A percentile compares a stretch with the other conserved stretches of the same genome.
These are phyloP conservation scores for Alexandromys oeconomus DNA, from an alignment of 2,797 vertebrate species.

Conservation along the genomic window DNA sequence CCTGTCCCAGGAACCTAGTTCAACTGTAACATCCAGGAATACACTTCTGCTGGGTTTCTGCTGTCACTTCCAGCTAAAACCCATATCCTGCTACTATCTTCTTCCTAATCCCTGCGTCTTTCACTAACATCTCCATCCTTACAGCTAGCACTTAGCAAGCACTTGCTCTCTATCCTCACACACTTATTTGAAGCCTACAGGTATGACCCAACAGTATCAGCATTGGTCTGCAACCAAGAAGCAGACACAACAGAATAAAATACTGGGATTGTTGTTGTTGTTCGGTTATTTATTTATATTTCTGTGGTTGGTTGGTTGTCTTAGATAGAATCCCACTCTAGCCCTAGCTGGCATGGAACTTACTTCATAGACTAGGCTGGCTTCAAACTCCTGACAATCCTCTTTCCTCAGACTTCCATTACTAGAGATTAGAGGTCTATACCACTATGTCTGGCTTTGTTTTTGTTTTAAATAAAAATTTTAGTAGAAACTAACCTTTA, in stretches of 20 bases:
- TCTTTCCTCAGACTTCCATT: background rate
- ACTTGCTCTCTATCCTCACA: background rate
- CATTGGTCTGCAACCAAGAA: background rate
- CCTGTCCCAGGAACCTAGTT: background rate
- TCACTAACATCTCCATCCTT: background rate
- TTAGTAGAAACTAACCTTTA: background rate
- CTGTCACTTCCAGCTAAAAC: conserved; percentile 13
- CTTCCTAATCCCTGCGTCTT: background rate
- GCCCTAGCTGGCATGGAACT: background rate
- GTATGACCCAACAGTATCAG: background rate
- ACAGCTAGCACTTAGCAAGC: background rate
- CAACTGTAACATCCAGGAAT: conserved; percentile 6
- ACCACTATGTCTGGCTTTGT: background rate
- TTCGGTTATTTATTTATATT: background rate
- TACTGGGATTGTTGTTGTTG: background rate
- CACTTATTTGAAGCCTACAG: background rate
- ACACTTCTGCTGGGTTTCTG: background rate
- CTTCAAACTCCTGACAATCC: too few relatives aligned
- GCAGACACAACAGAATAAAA: background rate
- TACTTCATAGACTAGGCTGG: background rate
- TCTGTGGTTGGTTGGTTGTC: background rate
- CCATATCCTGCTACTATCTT: background rate
- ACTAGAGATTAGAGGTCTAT: background rate
- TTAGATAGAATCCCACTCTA: background rate
- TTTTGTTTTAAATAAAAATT: background rate